phyloP scores from a whole-genome alignment of 2,888 invertebrate species.

The Epirrhoe tristata region DNA sequence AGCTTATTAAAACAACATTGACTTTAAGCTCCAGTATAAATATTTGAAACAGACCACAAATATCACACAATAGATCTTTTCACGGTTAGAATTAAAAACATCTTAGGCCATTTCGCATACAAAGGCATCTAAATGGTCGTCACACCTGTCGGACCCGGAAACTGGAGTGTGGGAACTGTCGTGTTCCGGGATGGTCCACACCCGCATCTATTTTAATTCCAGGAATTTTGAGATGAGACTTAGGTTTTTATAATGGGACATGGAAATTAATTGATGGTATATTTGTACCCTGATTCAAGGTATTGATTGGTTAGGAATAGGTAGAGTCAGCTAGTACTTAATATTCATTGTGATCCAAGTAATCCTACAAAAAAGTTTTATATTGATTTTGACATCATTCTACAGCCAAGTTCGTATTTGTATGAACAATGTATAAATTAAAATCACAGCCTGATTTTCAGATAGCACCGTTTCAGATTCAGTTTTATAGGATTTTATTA shows the following conservation, averaged over 20 bases:
- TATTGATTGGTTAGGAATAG: too few relatives aligned
- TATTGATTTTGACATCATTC: too few relatives aligned
- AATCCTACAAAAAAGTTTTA: too few relatives aligned
- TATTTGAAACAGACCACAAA: slow-evolving; percentile 15
- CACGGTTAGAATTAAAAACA: slow-evolving; percentile 27
- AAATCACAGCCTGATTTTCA: too few relatives aligned
- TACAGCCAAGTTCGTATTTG: too few relatives aligned
- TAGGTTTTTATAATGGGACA: neutral
- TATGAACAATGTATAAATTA: too few relatives aligned
- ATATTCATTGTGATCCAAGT: too few relatives aligned
- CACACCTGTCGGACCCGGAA: slow-evolving; percentile 51
- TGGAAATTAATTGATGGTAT: too few relatives aligned
- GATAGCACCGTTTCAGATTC: too few relatives aligned
- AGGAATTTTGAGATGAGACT: slow-evolving; percentile 12
- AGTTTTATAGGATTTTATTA: too few relatives aligned
- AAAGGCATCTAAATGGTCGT: slow-evolving; percentile 11
- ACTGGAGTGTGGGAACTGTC: slow-evolving; percentile 28
- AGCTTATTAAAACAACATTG: neutral
- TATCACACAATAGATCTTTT: slow-evolving; percentile 18
- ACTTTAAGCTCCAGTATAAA: slow-evolving; percentile 3
- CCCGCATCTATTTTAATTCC: slow-evolving; percentile 29
- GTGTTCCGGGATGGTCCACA: slow-evolving; percentile 19
- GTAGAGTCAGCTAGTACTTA: too few relatives aligned
- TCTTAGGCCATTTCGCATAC: slow-evolving; percentile 27
- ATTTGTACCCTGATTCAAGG: too few relatives aligned